A percentile compares a stretch with the other conserved stretches of the same genome.
phyloP scores from a whole-genome alignment of 2,888 invertebrate species.

The Synergus japonicus region DNA sequence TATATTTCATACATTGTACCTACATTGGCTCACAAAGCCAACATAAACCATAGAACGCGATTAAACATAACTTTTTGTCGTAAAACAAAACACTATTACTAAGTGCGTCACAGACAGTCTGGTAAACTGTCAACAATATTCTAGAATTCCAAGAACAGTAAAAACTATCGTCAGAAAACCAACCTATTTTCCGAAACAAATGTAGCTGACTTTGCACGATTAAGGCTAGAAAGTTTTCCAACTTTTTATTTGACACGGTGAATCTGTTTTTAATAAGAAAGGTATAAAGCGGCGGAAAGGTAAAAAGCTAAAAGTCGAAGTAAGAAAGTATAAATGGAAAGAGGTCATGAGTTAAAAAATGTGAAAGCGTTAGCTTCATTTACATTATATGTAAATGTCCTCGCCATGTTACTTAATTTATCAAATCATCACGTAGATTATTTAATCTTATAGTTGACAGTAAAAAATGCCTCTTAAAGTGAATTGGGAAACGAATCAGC shows the following conservation, averaged over 20 bases:
- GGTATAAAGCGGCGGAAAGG: not conserved
- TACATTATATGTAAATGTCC: conserved; percentile 17
- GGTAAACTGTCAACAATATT: conserved; percentile 14
- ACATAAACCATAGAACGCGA: conserved; percentile 17
- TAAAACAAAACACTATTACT: conserved; percentile 6
- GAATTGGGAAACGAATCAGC: not conserved
- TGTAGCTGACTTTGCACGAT: conserved; percentile 4
- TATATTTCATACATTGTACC: not conserved
- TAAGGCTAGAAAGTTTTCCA: not conserved
- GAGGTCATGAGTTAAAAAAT: conserved; percentile 25
- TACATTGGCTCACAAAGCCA: not conserved
- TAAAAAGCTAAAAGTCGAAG: not conserved
- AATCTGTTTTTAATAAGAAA: not conserved
- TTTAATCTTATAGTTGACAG: not conserved
- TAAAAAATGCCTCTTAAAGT: not conserved
- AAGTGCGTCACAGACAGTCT: conserved; percentile 13
- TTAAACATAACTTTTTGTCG: not conserved
- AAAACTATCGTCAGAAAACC: conserved; percentile 1
- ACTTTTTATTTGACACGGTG: not conserved
- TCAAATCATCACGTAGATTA: not conserved
- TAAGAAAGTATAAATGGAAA: not conserved
- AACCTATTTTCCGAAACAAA: conserved; percentile 30
- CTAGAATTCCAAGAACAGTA: not conserved
- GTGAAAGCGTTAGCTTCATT: conserved; percentile 25
- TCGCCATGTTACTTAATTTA: not conserved